phyloP scores from a whole-genome alignment of 2,888 invertebrate genomes.

The Biston betularia region DNA sequence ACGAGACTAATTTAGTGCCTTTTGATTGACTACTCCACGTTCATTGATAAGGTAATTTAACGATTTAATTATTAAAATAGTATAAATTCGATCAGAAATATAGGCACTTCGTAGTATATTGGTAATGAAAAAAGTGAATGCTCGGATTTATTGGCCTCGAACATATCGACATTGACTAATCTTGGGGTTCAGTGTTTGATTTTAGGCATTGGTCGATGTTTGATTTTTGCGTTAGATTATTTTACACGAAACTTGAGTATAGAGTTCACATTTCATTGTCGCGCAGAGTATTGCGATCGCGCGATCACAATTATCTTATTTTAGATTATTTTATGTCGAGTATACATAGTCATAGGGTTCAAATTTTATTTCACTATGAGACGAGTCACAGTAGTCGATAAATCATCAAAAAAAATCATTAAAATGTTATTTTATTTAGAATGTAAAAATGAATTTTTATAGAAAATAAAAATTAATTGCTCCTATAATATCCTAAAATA shows the following conservation, averaged over 20 bases:
- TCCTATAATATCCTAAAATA: constrained; percentile 30
- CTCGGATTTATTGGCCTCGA: background rate
- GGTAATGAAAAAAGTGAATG: background rate
- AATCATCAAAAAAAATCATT: too few species aligned
- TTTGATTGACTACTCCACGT: too few species aligned
- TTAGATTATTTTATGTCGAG: too few species aligned
- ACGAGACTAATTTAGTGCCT: too few species aligned
- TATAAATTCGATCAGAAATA: constrained; percentile 59
- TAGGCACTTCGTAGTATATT: constrained; percentile 50
- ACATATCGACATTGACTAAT: background rate
- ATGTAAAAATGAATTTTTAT: background rate
- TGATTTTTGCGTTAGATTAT: too few species aligned
- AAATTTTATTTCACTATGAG: background rate
- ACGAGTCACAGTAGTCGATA: background rate
- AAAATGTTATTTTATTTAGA: background rate
- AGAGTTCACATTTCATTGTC: too few species aligned
- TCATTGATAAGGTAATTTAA: background rate
- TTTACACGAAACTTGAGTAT: too few species aligned
- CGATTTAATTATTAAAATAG: constrained; percentile 31
- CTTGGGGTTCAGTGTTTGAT: background rate
- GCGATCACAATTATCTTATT: too few species aligned
- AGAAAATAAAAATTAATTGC: constrained; percentile 14
- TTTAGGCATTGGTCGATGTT: background rate
- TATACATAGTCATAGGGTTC: too few species aligned
- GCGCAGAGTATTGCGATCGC: too few species aligned